Base-by-base conservation (phyloP, 2,797 vertebrate genomes). In the Miichthys miiuy region DNA sequence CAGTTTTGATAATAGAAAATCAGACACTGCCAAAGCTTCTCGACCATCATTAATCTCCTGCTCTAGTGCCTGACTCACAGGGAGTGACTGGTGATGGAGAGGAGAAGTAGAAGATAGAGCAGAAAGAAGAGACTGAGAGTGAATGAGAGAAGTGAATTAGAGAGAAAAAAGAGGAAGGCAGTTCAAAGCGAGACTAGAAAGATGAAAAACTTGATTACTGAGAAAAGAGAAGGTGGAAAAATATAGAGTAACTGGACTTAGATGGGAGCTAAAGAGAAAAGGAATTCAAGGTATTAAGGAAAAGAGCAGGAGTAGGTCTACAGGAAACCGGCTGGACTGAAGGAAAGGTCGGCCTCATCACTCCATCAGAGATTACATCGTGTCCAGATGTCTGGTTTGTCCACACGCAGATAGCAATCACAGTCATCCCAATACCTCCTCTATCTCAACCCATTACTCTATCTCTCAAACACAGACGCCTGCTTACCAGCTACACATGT, bases 1-100 rank as follows among this genome's bases (percentile, higher is more conserved):
- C 76, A 75, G 80, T 85, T 93, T 92, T 93, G 90, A 94, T 94
- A 91, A 94, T 77, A 91, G 86, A 93, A 92, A 92, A 92, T 92
- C 89, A 92, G 89, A 89, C 84, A 86, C 78, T 89, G 88, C 91
- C 90, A 92, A 88, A 90, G 81, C 86, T 72, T 82, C 87, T 89
- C 65, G n/a, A 73, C 89, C 87, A 89, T 81, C 88, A 92, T 93
- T 94, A 90, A 94, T 94, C 92, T 93, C 88, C 78, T 85, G 87
- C 76, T 80, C 80, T 74, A 72, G 77, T 20, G 56, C 75, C 82
- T 87, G 83, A 82, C 87, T 90, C 85, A 72, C 81, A 72, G 80
- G 66, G 71, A 66, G 68, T 44, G 84, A 92, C 83, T 79, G 81
- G 71, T 85, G 88, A 88, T 89, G 77, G 75, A 90, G 78, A 84